Conservation (phyloP, 2,113 vertebrate genomes). For the Bos indicus region DNA sequence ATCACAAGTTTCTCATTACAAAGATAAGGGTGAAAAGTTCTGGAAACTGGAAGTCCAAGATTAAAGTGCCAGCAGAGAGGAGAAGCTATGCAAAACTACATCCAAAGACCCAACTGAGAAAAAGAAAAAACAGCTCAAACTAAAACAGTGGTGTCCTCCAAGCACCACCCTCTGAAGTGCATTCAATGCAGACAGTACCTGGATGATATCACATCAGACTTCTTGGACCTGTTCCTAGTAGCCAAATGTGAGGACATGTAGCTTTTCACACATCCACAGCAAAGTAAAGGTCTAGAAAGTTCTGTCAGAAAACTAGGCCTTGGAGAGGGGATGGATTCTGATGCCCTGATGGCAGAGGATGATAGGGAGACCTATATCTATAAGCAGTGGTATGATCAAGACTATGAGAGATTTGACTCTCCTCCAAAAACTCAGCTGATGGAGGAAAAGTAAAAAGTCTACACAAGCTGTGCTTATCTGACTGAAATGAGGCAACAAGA, state of each 20-base stretch:
- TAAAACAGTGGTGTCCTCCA: background rate
- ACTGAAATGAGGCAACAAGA: conserved; percentile 85
- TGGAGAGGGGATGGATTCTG: conserved; percentile 91
- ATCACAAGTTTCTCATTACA: background rate
- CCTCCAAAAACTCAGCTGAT: conserved; percentile 79
- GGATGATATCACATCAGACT: conserved; percentile 85
- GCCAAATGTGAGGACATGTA: conserved; percentile 98
- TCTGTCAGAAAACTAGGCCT: conserved; percentile 89
- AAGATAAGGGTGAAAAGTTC: conserved; percentile 41
- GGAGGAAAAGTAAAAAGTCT: conserved; percentile 89
- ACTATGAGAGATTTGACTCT: conserved; percentile 90
- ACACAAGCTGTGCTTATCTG: conserved; percentile 85
- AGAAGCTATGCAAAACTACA: background rate
- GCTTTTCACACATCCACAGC: conserved; percentile 89
- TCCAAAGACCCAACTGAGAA: background rate
- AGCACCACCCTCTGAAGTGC: background rate
- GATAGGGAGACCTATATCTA: conserved; percentile 94
- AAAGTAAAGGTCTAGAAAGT: conserved; percentile 90
- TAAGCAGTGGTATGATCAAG: conserved; percentile 93
- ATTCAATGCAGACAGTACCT: background rate
- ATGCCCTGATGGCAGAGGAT: conserved; percentile 87
- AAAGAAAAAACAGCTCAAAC: background rate
- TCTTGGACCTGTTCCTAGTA: conserved; percentile 92
- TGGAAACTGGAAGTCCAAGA: background rate
- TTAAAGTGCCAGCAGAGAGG: background rate